These are phyloP conservation scores for Leptura quadrifasciata DNA, from an alignment of 2,888 invertebrate species.

Conservation along the genomic window DNA sequence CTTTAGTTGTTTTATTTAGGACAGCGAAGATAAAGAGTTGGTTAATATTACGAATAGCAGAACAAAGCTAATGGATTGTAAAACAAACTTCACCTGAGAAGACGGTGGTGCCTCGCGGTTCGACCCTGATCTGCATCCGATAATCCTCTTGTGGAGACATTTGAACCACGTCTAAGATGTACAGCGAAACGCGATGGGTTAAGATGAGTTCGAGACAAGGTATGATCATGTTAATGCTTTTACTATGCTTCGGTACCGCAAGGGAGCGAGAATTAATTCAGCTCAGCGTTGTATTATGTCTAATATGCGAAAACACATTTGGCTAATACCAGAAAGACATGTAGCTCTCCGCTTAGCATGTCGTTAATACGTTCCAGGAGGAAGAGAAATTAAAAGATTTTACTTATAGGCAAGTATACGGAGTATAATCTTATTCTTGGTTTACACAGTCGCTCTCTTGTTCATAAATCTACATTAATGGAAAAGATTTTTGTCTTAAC, in stretches of 20 bases:
- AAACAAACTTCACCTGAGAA: constrained; percentile 46
- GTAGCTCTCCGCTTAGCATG: constrained; percentile 51
- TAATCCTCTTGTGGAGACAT: constrained; percentile 73
- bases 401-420: constrained; percentile 29
- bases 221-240: constrained; percentile 74
- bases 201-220: constrained; percentile 72
- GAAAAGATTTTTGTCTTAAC: constrained; percentile 18
- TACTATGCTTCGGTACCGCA: constrained; percentile 72
- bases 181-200: constrained; percentile 70
- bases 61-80: constrained; percentile 53
- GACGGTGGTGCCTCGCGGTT: constrained; percentile 37
- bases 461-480: constrained; percentile 15
- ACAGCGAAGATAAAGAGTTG: not conserved
- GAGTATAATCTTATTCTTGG: constrained; percentile 36
- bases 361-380: constrained; percentile 41
- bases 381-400: constrained; percentile 47
- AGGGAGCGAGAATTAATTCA: constrained; percentile 71
- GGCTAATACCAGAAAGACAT: constrained; percentile 67
- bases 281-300: constrained; percentile 72
- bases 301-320: constrained; percentile 73
- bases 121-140: constrained; percentile 70
- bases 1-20: too few relatives aligned
- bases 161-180: constrained; percentile 71
- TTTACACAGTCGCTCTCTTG: constrained; percentile 18
- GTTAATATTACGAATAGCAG: constrained; percentile 36